Conservation (phyloP, 2,113 vertebrate species). For the Rhynchopsitta pachyrhyncha region DNA sequence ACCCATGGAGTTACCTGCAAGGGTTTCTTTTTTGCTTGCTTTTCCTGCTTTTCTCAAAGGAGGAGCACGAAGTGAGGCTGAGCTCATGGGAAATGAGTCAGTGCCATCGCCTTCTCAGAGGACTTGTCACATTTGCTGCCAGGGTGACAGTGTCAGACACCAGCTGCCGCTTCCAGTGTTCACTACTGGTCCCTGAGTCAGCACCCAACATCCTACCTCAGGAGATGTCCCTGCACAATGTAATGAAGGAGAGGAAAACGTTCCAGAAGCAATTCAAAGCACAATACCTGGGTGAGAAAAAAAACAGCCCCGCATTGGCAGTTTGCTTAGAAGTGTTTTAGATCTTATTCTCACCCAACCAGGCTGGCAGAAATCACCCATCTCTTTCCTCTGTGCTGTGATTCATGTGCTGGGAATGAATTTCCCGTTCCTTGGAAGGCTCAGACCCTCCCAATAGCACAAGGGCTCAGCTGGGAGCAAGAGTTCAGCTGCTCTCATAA, state of each 20-base stretch:
- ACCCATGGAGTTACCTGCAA: neutral
- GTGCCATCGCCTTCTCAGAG: neutral
- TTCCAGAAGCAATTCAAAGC: neutral
- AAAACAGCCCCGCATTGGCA: neutral
- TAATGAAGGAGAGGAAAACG: neutral
- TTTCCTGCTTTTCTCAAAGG: neutral
- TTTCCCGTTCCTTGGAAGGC: neutral
- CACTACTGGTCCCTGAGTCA: neutral
- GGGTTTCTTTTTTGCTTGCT: neutral
- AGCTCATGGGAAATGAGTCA: neutral
- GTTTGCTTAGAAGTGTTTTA: neutral
- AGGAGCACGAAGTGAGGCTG: neutral
- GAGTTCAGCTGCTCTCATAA: neutral
- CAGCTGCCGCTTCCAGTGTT: slow-evolving; percentile 1
- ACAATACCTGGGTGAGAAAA: neutral
- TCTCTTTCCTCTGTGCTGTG: neutral
- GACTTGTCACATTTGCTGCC: neutral
- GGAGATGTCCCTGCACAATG: neutral
- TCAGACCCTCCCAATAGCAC: neutral
- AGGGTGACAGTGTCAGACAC: slow-evolving; percentile 8
- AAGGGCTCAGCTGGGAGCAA: too few relatives aligned
- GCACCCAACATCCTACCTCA: neutral
- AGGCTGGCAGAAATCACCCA: neutral
- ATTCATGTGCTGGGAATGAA: neutral
- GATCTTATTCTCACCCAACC: neutral